These are phyloP conservation scores for Coracias cyanogaster DNA, from an alignment of 2,797 vertebrate genomes.

Conservation along the genomic window DNA sequence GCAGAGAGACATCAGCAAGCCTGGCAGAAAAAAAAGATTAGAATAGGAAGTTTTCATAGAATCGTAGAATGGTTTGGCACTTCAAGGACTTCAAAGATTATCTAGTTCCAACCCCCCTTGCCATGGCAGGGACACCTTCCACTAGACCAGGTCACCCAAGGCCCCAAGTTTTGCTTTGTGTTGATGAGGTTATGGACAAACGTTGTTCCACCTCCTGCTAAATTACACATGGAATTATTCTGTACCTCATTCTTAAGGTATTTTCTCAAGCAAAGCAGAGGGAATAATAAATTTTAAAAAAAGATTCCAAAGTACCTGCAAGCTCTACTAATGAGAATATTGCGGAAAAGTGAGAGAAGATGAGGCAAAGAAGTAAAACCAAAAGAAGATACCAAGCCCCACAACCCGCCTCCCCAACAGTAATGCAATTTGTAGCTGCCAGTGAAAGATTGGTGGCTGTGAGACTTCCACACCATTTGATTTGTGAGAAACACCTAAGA, in stretches of 20 bases:
- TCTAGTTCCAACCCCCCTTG: too few species aligned
- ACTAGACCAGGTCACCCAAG: too few species aligned
- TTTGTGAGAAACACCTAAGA: not conserved
- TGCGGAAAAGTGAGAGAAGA: not conserved
- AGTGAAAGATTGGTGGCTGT: not conserved
- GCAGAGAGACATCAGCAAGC: not conserved
- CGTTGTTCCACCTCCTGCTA: not conserved
- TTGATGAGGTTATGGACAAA: not conserved
- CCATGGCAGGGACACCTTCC: too few species aligned
- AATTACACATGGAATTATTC: not conserved
- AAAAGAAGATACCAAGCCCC: not conserved
- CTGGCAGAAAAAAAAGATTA: not conserved
- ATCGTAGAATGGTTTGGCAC: too few species aligned
- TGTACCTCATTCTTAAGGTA: not conserved
- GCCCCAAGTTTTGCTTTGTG: not conserved
- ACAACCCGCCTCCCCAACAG: rapidly evolving
- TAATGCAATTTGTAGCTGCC: not conserved
- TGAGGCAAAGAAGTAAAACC: not conserved
- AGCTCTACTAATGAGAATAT: not conserved
- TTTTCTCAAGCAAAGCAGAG: not conserved
- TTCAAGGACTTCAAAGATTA: too few species aligned
- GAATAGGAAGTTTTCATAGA: not conserved
- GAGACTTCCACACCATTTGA: not conserved
- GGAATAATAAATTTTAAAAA: not conserved
- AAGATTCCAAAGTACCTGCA: not conserved